Conservation (phyloP, 2,888 invertebrate genomes). For the Alloplasta piceator region DNA sequence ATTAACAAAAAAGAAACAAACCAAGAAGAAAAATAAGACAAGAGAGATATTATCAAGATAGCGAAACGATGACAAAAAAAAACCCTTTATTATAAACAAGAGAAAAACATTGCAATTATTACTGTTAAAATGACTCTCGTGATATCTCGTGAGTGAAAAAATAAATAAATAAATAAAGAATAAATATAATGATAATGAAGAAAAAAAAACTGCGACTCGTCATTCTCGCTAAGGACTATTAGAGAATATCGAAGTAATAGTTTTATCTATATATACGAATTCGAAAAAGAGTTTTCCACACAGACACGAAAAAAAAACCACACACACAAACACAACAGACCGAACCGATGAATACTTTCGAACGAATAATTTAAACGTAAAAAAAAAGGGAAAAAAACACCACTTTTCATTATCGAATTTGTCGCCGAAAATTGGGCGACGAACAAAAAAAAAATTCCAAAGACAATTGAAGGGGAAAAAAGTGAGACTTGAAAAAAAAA, state of each 20-base stretch:
- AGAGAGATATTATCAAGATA: conserved; percentile 55
- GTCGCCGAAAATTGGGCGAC: not conserved
- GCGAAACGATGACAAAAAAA: conserved; percentile 47
- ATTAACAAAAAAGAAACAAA: conserved; percentile 35
- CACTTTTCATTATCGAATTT: conserved; percentile 24
- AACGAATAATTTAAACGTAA: conserved; percentile 30
- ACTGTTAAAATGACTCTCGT: conserved; percentile 50
- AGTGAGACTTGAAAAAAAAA: conserved; percentile 21
- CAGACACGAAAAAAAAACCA: conserved; percentile 8
- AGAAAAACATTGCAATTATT: conserved; percentile 49
- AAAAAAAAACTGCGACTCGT: conserved; percentile 54
- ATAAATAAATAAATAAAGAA: conserved; percentile 34
- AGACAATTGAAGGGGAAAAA: not conserved
- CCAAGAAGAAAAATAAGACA: conserved; percentile 29
- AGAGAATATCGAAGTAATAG: conserved; percentile 39
- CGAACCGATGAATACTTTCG: conserved; percentile 38
- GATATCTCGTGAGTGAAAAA: conserved; percentile 58
- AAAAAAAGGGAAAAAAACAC: conserved; percentile 18
- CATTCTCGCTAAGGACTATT: conserved; percentile 56
- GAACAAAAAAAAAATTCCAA: not conserved
- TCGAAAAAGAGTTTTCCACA: conserved; percentile 42
- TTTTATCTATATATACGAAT: conserved; percentile 42
- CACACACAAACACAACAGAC: conserved; percentile 12
- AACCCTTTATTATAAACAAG: conserved; percentile 35
- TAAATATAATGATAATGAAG: conserved; percentile 31